These are phyloP conservation scores for Dryadula phaetusa DNA, from an alignment of 2,888 invertebrate species.

Conservation along the genomic window DNA sequence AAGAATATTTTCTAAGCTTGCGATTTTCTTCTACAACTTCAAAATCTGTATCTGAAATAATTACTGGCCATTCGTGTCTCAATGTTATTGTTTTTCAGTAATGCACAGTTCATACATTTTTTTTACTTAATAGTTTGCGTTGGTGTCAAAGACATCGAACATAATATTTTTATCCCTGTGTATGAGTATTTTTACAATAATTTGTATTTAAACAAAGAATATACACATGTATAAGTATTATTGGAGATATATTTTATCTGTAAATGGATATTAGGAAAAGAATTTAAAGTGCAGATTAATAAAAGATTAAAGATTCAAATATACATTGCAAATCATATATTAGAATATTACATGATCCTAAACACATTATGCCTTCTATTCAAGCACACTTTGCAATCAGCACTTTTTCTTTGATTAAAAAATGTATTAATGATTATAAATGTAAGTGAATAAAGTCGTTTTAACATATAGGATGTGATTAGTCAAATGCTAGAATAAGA, in stretches of 20 bases:
- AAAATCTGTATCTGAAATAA: too few species aligned
- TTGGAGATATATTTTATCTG: neutral
- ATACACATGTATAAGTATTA: neutral
- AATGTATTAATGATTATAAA: neutral
- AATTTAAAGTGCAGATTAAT: neutral
- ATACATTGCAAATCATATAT: neutral
- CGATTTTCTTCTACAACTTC: too few species aligned
- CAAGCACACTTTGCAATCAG: neutral
- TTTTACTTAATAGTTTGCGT: neutral
- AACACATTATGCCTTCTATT: neutral
- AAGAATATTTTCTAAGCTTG: too few species aligned
- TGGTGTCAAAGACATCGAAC: neutral
- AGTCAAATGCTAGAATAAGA: slow-evolving; percentile 35
- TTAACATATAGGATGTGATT: slow-evolving; percentile 19
- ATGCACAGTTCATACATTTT: neutral
- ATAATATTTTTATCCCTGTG: neutral
- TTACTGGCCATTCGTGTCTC: too few species aligned
- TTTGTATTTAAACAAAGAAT: neutral
- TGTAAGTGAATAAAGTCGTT: slow-evolving; percentile 3
- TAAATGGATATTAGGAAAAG: neutral
- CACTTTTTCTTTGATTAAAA: neutral
- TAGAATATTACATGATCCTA: neutral
- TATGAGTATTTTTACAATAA: neutral
- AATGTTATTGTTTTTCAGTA: too few species aligned
- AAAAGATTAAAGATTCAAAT: neutral